Conservation (phyloP, 2,113 vertebrate species). For the Loxodonta africana region DNA sequence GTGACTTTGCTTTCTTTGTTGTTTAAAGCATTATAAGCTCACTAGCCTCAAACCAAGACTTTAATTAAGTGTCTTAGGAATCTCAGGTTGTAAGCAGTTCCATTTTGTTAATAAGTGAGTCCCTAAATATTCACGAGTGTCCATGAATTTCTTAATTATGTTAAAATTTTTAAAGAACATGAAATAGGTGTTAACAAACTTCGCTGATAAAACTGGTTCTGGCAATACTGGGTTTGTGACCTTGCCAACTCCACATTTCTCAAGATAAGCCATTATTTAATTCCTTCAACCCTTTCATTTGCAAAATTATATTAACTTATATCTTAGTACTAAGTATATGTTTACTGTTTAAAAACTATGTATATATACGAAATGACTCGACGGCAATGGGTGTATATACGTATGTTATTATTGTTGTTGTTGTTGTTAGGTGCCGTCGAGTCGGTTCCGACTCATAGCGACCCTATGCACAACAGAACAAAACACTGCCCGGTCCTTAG, state of each 20-base stretch:
- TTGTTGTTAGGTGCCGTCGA: too few relatives aligned
- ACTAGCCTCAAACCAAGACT: constrained; percentile 73
- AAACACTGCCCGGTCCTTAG: too few relatives aligned
- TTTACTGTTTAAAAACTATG: neutral
- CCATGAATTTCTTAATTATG: constrained; percentile 76
- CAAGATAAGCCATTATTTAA: neutral
- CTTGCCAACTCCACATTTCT: neutral
- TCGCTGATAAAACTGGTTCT: neutral
- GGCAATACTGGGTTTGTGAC: neutral
- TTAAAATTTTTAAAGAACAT: neutral
- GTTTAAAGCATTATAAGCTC: constrained; percentile 79
- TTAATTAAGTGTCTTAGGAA: constrained; percentile 79
- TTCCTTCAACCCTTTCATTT: neutral
- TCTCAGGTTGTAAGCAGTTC: constrained; percentile 43
- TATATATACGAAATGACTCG: too few relatives aligned
- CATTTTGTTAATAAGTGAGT: constrained; percentile 18
- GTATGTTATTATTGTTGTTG: too few relatives aligned
- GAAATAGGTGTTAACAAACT: neutral
- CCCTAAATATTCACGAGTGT: constrained; percentile 63
- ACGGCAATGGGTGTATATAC: too few relatives aligned
- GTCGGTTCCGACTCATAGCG: too few relatives aligned
- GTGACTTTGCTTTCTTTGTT: constrained; percentile 64
- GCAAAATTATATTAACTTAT: neutral
- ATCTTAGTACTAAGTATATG: neutral
- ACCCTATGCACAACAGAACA: too few relatives aligned